phyloP scores from a whole-genome alignment of 2,888 invertebrate genomes.

The Elaeidobius kamerunicus region DNA sequence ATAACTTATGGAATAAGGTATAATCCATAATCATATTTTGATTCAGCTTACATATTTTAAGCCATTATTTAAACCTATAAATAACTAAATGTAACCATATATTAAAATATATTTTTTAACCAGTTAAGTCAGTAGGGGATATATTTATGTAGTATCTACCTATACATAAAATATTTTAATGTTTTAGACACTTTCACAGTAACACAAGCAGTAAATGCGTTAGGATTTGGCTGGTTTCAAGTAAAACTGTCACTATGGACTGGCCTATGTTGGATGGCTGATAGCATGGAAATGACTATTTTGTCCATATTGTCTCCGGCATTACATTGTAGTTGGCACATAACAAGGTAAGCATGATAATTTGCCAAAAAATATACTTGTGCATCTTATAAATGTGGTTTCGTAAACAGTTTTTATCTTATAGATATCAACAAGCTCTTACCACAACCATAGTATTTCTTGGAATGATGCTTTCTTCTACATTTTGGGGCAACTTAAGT shows the following conservation, averaged over 20 bases:
- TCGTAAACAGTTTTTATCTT: conserved; percentile 13
- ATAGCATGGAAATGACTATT: conserved; percentile 98
- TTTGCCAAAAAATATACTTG: no score
- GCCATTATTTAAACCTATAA: not conserved
- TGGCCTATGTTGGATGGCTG: conserved; percentile 93
- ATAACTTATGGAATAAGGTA: not conserved
- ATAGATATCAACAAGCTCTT: conserved; percentile 83
- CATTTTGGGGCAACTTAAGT: conserved; percentile 94
- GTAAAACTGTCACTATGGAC: conserved; percentile 81
- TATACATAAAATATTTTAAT: no score
- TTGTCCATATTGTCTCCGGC: conserved; percentile 91
- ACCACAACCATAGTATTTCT: conserved; percentile 92
- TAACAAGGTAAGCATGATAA: conserved; percentile 69
- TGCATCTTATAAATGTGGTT: conserved; percentile 10
- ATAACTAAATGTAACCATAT: no score
- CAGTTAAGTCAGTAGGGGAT: no score
- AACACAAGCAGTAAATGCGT: conserved; percentile 80
- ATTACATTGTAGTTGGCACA: conserved; percentile 92
- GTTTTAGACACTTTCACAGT: conserved; percentile 78
- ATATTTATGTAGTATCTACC: no score
- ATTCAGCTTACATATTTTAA: no score
- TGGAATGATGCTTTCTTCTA: conserved; percentile 96
- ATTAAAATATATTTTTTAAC: no score
- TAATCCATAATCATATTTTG: no score
- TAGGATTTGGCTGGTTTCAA: conserved; percentile 89